Conservation (phyloP, 2,888 invertebrate genomes). For the Polia nebulosa region DNA sequence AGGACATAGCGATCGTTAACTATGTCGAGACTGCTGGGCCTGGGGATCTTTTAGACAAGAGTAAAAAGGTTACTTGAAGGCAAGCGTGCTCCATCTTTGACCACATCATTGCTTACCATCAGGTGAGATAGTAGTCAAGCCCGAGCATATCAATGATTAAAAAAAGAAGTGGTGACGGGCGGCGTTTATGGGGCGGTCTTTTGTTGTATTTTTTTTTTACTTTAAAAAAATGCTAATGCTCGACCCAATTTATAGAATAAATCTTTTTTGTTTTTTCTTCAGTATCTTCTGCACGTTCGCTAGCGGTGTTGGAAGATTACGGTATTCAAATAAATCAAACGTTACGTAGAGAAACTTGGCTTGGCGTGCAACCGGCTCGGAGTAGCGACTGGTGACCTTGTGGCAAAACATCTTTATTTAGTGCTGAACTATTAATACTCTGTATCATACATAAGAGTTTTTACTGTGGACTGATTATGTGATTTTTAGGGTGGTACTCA, state of each 20-base stretch:
- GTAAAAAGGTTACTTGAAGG: too few relatives aligned
- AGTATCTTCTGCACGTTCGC: not conserved
- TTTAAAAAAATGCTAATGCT: not conserved
- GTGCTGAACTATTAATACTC: conserved; percentile 49
- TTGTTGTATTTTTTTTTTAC: not conserved
- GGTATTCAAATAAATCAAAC: conserved; percentile 52
- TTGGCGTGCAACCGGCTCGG: conserved; percentile 11
- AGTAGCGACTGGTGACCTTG: conserved; percentile 44
- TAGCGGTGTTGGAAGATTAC: conserved; percentile 19
- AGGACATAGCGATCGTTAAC: too few relatives aligned
- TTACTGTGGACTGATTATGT: conserved; percentile 1
- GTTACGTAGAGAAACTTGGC: conserved; percentile 50
- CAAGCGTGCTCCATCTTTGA: too few relatives aligned
- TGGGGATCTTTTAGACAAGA: too few relatives aligned
- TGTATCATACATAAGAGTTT: not conserved
- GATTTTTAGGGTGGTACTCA: not conserved
- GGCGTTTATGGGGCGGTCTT: not conserved
- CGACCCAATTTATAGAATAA: not conserved
- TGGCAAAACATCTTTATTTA: conserved; percentile 48
- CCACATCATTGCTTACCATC: too few relatives aligned
- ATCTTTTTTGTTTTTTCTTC: not conserved
- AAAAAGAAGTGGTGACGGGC: not conserved
- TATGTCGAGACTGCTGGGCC: too few relatives aligned
- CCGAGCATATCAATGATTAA: too few relatives aligned
- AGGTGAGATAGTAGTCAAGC: too few relatives aligned